Conservation (phyloP, 2,888 invertebrate species). For the Callyntrura sp. region DNA sequence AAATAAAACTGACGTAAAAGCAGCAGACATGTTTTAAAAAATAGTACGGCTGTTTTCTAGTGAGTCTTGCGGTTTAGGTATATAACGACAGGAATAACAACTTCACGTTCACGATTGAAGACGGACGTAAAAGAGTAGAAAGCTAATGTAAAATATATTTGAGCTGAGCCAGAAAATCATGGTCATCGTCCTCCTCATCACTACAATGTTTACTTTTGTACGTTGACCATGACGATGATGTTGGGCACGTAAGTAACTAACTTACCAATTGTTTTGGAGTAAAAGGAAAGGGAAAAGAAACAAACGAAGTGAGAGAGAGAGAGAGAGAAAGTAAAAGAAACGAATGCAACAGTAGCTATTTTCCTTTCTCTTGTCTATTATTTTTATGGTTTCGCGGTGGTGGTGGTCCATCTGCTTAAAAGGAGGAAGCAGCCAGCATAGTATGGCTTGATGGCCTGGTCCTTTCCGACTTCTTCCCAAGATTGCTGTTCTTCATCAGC, state of each 20-base stretch:
- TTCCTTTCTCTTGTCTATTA: background rate
- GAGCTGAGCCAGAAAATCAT: background rate
- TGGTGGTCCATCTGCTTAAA: conserved; percentile 14
- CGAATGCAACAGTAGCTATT: background rate
- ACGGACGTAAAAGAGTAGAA: background rate
- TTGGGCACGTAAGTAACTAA: conserved; percentile 4
- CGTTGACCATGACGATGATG: background rate
- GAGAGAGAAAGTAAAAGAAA: background rate
- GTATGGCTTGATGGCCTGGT: too few species aligned
- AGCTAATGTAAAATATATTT: background rate
- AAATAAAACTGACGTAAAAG: too few species aligned
- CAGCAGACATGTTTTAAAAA: too few species aligned
- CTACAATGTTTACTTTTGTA: conserved; percentile 2
- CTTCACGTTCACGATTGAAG: background rate
- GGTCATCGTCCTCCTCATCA: conserved; percentile 28
- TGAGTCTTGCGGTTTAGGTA: background rate
- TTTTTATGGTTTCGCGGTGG: conserved; percentile 19
- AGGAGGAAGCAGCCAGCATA: too few species aligned
- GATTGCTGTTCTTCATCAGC: background rate
- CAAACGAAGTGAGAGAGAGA: background rate
- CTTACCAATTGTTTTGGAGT: background rate
- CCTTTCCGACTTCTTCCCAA: background rate
- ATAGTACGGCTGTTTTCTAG: too few species aligned
- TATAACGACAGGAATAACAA: background rate
- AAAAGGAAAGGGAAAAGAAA: background rate